These are phyloP conservation scores for Xyrauchen texanus DNA, from an alignment of 2,113 vertebrate species.

Conservation along the genomic window DNA sequence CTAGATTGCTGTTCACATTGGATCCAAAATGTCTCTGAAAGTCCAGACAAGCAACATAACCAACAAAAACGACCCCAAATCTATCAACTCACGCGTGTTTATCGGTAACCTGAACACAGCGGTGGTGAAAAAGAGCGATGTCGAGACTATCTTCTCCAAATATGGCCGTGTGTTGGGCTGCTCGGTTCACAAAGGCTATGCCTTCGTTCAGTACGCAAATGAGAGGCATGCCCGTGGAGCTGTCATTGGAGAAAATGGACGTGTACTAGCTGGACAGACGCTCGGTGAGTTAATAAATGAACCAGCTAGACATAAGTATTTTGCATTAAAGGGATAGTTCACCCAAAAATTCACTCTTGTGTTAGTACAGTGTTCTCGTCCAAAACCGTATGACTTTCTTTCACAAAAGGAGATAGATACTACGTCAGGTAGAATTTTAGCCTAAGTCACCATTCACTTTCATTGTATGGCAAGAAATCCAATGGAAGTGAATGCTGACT, in stretches of 20 bases:
- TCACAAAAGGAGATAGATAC: no score
- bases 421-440: not conserved
- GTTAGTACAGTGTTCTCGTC: no score
- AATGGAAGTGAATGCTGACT: no score
- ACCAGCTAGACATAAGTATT: not conserved
- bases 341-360: no score
- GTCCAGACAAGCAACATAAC: slow-evolving; percentile 94
- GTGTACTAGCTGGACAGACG: slow-evolving; percentile 87
- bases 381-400: not conserved
- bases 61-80: slow-evolving; percentile 95
- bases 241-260: slow-evolving; percentile 89
- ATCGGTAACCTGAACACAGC: slow-evolving; percentile 96
- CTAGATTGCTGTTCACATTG: slow-evolving; percentile 27
- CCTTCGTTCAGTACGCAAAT: slow-evolving; percentile 91
- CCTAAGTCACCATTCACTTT: no score
- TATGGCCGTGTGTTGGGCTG: slow-evolving; percentile 91
- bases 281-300: slow-evolving; percentile 75
- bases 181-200: slow-evolving; percentile 90
- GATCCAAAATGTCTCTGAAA: slow-evolving; percentile 87
- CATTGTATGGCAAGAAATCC: no score
- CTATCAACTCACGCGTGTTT: slow-evolving; percentile 93
- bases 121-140: slow-evolving; percentile 90
- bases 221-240: slow-evolving; percentile 88
- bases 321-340: no score
- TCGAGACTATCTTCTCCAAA: slow-evolving; percentile 91